phyloP scores from a whole-genome alignment of 2,888 invertebrate genomes.

The Plebejus melissa region DNA sequence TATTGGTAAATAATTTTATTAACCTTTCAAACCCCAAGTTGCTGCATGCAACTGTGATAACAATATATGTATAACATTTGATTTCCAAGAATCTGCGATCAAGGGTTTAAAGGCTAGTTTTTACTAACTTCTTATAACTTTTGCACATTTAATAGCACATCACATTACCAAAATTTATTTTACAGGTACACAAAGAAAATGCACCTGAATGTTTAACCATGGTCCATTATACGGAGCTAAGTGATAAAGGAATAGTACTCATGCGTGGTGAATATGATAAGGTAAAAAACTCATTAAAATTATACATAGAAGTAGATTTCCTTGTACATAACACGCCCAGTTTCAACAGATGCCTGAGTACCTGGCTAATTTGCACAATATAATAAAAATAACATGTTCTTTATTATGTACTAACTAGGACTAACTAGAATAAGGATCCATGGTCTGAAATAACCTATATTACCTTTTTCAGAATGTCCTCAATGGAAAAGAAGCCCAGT shows the following conservation, averaged over 20 bases:
- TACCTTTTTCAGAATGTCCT: conserved; percentile 80
- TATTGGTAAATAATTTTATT: neutral
- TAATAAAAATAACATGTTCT: neutral
- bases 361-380: no score
- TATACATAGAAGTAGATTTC: no score
- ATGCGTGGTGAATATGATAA: conserved; percentile 93
- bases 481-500: conserved; percentile 88
- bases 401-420: neutral
- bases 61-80: no score
- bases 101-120: neutral
- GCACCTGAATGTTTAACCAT: conserved; percentile 92
- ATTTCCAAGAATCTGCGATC: no score
- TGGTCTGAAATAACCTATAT: neutral
- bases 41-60: no score
- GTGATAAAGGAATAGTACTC: conserved; percentile 85
- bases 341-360: no score
- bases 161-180: neutral
- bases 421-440: neutral
- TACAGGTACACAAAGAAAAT: conserved; percentile 89
- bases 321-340: no score
- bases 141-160: no score
- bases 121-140: no score
- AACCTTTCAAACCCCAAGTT: no score
- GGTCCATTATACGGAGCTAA: conserved; percentile 87
- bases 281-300: conserved; percentile 39